These are phyloP conservation scores for Cyclophora punctaria DNA, from an alignment of 2,888 invertebrate species.

Conservation along the genomic window DNA sequence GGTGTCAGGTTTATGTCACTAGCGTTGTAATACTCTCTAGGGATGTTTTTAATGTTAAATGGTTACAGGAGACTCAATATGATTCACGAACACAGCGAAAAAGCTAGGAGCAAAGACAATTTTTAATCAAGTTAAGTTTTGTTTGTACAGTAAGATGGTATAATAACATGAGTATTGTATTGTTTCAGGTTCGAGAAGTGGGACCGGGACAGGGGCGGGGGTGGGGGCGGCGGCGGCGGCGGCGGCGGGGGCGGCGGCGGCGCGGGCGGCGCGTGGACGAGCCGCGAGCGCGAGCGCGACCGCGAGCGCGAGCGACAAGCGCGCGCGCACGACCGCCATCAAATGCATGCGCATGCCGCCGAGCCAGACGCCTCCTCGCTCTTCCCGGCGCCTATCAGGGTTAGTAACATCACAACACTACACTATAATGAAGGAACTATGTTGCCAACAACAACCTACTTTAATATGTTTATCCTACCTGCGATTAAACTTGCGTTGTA, in stretches of 20 bases:
- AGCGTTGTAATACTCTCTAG: too few relatives aligned
- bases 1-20: too few relatives aligned
- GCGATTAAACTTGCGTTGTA: too few relatives aligned
- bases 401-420: conserved; percentile 45
- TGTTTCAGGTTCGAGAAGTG: conserved; percentile 69
- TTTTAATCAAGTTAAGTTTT: not conserved
- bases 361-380: conserved; percentile 76
- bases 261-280: conserved; percentile 40
- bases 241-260: conserved; percentile 24
- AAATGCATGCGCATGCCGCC: conserved; percentile 78
- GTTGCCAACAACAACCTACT: too few relatives aligned
- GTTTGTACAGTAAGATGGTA: too few relatives aligned
- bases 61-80: too few relatives aligned
- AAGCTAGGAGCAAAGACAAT: not conserved
- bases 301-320: conserved; percentile 86
- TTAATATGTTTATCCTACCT: too few relatives aligned
- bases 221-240: conserved; percentile 41
- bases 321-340: conserved; percentile 84
- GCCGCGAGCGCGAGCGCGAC: conserved; percentile 73
- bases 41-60: too few relatives aligned
- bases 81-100: too few relatives aligned
- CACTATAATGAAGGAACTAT: too few relatives aligned
- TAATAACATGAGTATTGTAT: conserved; percentile 4
- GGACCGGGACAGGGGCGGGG: conserved; percentile 63
- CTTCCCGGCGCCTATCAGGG: conserved; percentile 80